Percentiles rank a stretch among this genome's conserved stretches.
phyloP scores from a whole-genome alignment of 2,797 vertebrate genomes.

The Molossus alvarezi region DNA sequence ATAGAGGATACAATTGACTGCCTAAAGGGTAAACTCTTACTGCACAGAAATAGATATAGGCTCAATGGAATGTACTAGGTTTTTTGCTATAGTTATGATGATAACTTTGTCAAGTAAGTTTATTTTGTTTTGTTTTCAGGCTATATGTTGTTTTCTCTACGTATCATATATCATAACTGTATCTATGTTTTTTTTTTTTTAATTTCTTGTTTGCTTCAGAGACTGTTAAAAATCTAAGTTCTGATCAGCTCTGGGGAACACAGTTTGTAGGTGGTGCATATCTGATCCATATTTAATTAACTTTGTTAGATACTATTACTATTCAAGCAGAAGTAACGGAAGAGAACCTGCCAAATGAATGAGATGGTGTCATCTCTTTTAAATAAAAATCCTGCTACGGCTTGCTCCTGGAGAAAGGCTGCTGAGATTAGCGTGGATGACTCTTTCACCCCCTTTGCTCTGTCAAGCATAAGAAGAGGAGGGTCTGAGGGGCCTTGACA shows the following conservation, averaged over 20 bases:
- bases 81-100: slow-evolving; percentile 20
- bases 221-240: slow-evolving; percentile 61
- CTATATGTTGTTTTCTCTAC: neutral
- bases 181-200: neutral
- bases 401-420: neutral
- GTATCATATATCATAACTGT: neutral
- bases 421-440: slow-evolving; percentile 57
- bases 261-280: neutral
- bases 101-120: slow-evolving; percentile 38
- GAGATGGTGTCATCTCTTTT: slow-evolving; percentile 11
- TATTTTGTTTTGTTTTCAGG: slow-evolving; percentile 48
- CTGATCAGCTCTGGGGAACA: slow-evolving; percentile 16
- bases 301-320: neutral
- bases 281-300: slow-evolving; percentile 63
- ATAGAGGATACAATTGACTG: neutral
- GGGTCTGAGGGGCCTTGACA: neutral
- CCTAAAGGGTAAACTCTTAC: neutral
- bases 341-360: neutral
- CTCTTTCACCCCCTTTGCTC: neutral
- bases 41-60: neutral
- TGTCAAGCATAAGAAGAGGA: neutral
- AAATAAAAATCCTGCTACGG: slow-evolving; percentile 29
- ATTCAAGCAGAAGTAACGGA: slow-evolving; percentile 43
- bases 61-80: neutral
- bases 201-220: slow-evolving; percentile 13